Evolutionary conservation across 1,140 invertebrate species (phyloP), one percentile per base, ranked within the genome.

Genomic region (Trichonephila clavipes): DNA sequence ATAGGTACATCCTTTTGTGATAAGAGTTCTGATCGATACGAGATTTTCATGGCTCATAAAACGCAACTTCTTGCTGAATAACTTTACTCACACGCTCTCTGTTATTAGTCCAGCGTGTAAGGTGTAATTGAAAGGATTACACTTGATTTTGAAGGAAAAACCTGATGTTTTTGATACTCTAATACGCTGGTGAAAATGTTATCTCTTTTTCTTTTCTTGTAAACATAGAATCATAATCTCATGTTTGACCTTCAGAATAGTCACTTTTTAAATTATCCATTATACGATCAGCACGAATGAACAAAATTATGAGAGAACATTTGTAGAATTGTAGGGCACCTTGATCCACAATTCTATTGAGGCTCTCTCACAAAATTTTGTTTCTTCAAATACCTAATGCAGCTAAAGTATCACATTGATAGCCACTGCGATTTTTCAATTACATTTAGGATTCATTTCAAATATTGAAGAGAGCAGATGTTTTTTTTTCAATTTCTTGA

Each of bases 21-120:
- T 61, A 88, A 64, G 28, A 88, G 62, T 1, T 5, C 58, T 44
- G n/a, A 66, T 66, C 58, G 61, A 88, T 40, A 88, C n/a, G 51
- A 87, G 85, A 61, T 88, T 34, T 88, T 88, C 86, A 88, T 88
- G 86, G 86, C 58, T 66, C 86, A 88, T 88, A 88, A 88, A 88
- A 7, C 40, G 2, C 86, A n/a, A 24, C 28, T 83, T 59, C 40
- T 51, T 64, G 34, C 19, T 16, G 59, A 40, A 64, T 21, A 66
- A 64, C 40, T 34, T 64, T 21, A n/a, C 58, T 88, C 86, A 62
- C 86, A 62, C 83, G 83, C 58, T 16, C 51, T 85, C n/a, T 85
- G 83, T 85, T 59, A 59, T 85, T 85, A 61, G n/a, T 85, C 21
- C 58, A 85, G 83, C 1, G 58, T 85, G 83, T 24, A 61, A 77